Evolutionary conservation across 2,888 invertebrate species (phyloP).

Genomic region (Mesoligia furuncula): DNA sequence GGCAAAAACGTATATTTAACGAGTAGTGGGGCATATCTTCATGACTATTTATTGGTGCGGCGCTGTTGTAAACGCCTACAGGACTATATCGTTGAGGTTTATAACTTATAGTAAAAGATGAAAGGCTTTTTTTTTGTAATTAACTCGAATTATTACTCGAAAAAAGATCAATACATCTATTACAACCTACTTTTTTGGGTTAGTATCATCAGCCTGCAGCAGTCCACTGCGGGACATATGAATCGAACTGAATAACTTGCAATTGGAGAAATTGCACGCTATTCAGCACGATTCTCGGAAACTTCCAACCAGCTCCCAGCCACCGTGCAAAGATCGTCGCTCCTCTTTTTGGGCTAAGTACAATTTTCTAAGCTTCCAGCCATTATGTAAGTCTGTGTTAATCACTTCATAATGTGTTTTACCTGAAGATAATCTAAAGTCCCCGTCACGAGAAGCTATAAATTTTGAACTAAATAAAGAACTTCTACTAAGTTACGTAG

Average conservation of each 20-base stretch:
- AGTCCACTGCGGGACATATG: neutral
- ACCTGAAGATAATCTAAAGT: neutral
- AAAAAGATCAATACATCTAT: neutral
- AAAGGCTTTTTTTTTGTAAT: conserved; percentile 37
- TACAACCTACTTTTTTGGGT: neutral
- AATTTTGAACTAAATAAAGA: too few relatives aligned
- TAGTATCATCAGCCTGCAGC: neutral
- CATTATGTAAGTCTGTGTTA: neutral
- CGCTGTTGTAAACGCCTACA: conserved; percentile 45
- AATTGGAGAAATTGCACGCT: too few relatives aligned
- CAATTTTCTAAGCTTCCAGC: neutral
- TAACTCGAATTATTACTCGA: conserved; percentile 8
- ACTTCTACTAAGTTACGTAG: too few relatives aligned
- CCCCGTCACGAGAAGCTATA: too few relatives aligned
- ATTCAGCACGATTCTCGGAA: neutral
- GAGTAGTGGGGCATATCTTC: conserved; percentile 36
- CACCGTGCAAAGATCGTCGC: neutral
- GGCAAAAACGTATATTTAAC: conserved; percentile 36
- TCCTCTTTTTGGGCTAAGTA: neutral
- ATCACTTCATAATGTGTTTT: neutral
- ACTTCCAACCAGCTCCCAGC: neutral
- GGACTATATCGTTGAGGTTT: conserved; percentile 32
- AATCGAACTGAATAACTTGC: too few relatives aligned
- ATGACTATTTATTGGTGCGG: conserved; percentile 37
- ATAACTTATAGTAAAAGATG: conserved; percentile 21